Base-by-base conservation (phyloP, 1,140 invertebrate genomes). In the Danaus melanippus region DNA sequence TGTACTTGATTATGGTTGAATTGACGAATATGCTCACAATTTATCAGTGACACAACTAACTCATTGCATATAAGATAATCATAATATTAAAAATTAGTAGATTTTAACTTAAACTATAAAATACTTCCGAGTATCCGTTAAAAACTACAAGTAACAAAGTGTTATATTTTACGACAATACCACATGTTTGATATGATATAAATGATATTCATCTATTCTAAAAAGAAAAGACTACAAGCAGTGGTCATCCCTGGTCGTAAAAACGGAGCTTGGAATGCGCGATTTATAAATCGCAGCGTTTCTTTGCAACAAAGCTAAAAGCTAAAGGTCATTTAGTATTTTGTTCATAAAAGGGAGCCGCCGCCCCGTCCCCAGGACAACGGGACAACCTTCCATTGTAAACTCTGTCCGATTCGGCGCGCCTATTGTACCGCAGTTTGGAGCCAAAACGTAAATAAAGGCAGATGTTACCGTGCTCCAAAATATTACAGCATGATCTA, bases 361-460 rank as follows among this genome's bases (percentile, higher is more conserved):
- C 55, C 43, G 60, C 45, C 52, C 58, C 62, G 50, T 43, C 50
- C 60, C 42, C 43, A 42, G 42, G 9, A 42, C 58, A 57, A 55
- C 50, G 53, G 59, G 47, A 54, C 58, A 53, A 61, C 59, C 66
- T 71, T 68, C 68, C 66, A 80, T 79, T 84, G 79, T 80, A 65
- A 67, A 60, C 64, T 66, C 62, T 51, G 74, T 67, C 67, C 71
- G 76, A 79, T 79, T 76, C 74, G 69, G 67, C 70, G 77, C 81
- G 71, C 76, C 79, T 74, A 81, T 85, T 84, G 77, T 81, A 69
- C 71, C 60, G 65, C 74, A 67, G 67, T 78, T 79, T 76, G 66
- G 60, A 83, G 74, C 78, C 76, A 72, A 81, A 84, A 84, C 82
- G 77, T 86, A 86, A 86, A 86, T 86, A 86, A 84, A 84, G 60